A percentile compares a stretch with the other conserved stretches of the same genome.
phyloP scores from a whole-genome alignment of 2,888 invertebrate genomes.

The Rhagonycha lutea region DNA sequence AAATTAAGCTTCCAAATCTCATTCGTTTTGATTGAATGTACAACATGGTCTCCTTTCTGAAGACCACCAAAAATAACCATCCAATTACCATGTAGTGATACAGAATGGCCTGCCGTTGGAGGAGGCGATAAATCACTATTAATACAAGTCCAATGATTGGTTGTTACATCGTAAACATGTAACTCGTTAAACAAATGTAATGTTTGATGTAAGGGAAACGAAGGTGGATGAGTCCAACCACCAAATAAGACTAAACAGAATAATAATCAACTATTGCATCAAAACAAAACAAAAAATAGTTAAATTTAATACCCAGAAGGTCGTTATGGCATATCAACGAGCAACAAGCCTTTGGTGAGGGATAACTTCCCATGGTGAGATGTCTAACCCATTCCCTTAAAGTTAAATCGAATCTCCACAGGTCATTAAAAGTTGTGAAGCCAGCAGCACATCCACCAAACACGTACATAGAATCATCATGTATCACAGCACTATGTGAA shows the following conservation, averaged over 20 bases:
- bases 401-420: constrained; percentile 91
- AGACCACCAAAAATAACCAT: constrained; percentile 77
- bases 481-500: constrained; percentile 87
- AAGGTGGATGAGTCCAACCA: constrained; percentile 92
- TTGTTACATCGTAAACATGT: constrained; percentile 81
- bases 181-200: constrained; percentile 91
- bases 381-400: constrained; percentile 84
- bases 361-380: constrained; percentile 84
- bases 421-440: constrained; percentile 94
- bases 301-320: constrained; percentile 58
- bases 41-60: constrained; percentile 49
- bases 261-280: not conserved
- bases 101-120: constrained; percentile 91
- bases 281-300: not conserved
- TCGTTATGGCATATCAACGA: constrained; percentile 88
- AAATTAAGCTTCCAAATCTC: constrained; percentile 90
- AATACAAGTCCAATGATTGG: constrained; percentile 78
- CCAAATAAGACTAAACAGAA: constrained; percentile 72
- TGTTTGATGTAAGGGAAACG: constrained; percentile 81
- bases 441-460: constrained; percentile 96
- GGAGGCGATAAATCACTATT: constrained; percentile 69
- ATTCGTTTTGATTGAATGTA: constrained; percentile 65
- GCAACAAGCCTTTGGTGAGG: constrained; percentile 94
- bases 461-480: constrained; percentile 87
- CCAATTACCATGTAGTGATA: constrained; percentile 77